Percentiles rank a stretch among this genome's conserved stretches.
Evolutionary conservation across 2,888 invertebrate genomes (phyloP).

Genomic region (Polylopha cassiicola): DNA sequence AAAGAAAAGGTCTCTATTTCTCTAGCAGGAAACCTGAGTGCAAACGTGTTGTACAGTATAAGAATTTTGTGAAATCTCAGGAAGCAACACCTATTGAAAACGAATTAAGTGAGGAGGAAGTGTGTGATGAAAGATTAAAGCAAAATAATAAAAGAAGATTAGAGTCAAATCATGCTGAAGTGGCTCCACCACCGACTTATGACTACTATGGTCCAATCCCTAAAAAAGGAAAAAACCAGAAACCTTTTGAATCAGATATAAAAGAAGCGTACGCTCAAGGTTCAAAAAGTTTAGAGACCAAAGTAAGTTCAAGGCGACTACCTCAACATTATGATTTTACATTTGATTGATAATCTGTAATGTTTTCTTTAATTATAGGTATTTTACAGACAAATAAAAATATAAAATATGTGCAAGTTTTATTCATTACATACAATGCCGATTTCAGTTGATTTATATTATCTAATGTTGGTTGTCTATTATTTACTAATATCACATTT

Average conservation of each 20-base stretch:
- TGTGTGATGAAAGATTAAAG: constrained; percentile 24
- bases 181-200: constrained; percentile 81
- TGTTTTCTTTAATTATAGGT: no score
- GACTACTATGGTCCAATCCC: constrained; percentile 78
- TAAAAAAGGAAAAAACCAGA: constrained; percentile 46
- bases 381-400: no score
- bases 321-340: constrained; percentile 64
- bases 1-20: constrained; percentile 59
- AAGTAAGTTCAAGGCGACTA: constrained; percentile 47
- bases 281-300: constrained; percentile 58
- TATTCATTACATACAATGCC: constrained; percentile 10
- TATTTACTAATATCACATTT: constrained; percentile 51
- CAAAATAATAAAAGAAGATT: constrained; percentile 33
- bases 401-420: constrained; percentile 14
- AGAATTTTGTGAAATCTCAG: constrained; percentile 54
- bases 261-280: constrained; percentile 67
- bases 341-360: constrained; percentile 41
- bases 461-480: constrained; percentile 5
- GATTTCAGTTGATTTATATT: constrained; percentile 4
- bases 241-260: constrained; percentile 61
- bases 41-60: constrained; percentile 44
- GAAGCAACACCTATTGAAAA: constrained; percentile 53
- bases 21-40: constrained; percentile 42
- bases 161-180: constrained; percentile 52
- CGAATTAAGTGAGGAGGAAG: constrained; percentile 48